A percentile compares a stretch with the other conserved stretches of the same genome.
Conservation (phyloP, 2,888 invertebrate species). For the Agrotis ipsilon region DNA sequence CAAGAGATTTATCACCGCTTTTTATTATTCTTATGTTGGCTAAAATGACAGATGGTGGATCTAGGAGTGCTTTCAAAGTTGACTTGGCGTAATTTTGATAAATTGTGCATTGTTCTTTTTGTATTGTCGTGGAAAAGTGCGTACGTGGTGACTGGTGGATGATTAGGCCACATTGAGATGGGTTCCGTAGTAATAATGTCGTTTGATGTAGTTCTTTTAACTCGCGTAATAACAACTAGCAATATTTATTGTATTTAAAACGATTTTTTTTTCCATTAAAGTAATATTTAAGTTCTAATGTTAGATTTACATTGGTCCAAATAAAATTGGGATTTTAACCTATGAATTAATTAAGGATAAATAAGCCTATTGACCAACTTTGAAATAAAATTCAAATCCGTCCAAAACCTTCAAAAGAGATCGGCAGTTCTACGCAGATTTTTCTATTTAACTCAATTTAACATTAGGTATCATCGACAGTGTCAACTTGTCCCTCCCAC, state of each 20-base stretch:
- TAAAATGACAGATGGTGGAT: conserved; percentile 56
- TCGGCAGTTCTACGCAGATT: not conserved
- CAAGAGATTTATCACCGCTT: conserved; percentile 55
- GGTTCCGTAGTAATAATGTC: conserved; percentile 17
- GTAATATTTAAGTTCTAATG: not conserved
- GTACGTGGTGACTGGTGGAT: conserved; percentile 10
- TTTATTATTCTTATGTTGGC: conserved; percentile 59
- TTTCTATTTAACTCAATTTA: not conserved
- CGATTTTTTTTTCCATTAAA: too few species aligned
- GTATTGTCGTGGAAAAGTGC: conserved; percentile 29
- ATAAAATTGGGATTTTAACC: not conserved
- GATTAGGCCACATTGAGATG: not conserved
- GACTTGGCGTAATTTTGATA: conserved; percentile 55
- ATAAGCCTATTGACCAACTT: too few species aligned
- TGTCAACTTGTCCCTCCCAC: not conserved
- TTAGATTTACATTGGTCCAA: not conserved
- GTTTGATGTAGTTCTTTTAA: not conserved
- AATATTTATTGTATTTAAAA: too few species aligned
- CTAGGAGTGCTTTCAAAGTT: conserved; percentile 42
- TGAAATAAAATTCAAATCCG: not conserved
- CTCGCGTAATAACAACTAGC: too few species aligned
- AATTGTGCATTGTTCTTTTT: conserved; percentile 51
- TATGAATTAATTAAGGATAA: not conserved
- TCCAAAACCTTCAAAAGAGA: not conserved
- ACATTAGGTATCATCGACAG: not conserved